Percentiles rank a stretch among this genome's conserved stretches.
Conservation (phyloP, 35 echinoderm and acorn worm genomes). For the Eucidaris tribuloides region DNA sequence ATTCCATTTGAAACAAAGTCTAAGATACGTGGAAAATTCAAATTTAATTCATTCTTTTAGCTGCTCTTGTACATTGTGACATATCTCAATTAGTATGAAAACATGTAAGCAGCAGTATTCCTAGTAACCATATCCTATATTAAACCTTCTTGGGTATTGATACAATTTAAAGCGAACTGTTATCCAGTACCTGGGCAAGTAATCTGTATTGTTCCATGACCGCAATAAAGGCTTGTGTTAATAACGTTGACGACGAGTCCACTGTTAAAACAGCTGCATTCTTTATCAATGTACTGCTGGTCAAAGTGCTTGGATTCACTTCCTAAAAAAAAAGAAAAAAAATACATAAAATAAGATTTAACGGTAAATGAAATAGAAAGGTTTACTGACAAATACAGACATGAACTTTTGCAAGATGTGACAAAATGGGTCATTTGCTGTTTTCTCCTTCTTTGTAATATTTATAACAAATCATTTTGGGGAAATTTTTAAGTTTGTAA, state of each 20-base stretch:
- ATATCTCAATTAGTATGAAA: not conserved
- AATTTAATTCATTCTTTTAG: no score
- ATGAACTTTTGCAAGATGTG: no score
- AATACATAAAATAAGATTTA: no score
- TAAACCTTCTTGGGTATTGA: not conserved
- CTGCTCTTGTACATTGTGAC: no score
- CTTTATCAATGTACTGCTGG: not conserved
- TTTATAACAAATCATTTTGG: no score
- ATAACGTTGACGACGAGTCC: not conserved
- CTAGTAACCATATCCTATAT: not conserved
- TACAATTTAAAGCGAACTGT: not conserved
- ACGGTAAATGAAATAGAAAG: no score
- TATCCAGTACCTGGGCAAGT: not conserved
- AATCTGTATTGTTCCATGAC: conserved; percentile 3
- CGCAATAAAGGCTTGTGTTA: conserved; percentile 8
- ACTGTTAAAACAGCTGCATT: conserved; percentile 2
- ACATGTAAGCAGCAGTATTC: not conserved
- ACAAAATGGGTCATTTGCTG: no score
- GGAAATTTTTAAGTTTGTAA: no score
- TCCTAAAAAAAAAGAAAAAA: not conserved
- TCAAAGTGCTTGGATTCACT: not conserved
- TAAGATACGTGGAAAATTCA: not conserved
- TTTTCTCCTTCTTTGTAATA: no score
- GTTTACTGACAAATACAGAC: no score
- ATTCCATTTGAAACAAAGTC: not conserved